These are phyloP conservation scores for Corvus moneduloides DNA, from an alignment of 2,113 vertebrate species.

Conservation along the genomic window DNA sequence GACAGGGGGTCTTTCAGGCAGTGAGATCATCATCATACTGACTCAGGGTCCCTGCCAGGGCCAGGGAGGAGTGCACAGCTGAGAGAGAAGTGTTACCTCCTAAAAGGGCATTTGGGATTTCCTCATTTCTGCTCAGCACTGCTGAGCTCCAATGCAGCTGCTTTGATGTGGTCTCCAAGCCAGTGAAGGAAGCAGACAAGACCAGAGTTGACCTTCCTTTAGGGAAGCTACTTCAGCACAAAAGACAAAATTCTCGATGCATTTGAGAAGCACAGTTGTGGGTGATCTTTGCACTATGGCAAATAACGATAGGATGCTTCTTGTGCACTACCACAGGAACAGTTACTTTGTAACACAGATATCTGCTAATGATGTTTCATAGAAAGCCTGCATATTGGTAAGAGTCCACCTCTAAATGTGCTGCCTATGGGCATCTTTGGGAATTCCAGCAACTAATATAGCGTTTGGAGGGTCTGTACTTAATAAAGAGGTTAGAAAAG, in stretches of 20 bases:
- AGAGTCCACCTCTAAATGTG: neutral
- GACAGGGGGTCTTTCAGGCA: neutral
- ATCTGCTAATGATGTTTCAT: neutral
- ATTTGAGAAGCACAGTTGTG: neutral
- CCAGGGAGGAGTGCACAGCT: rapidly evolving
- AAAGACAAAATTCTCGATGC: neutral
- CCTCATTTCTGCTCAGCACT: rapidly evolving
- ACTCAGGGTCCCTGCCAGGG: neutral
- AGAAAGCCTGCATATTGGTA: neutral
- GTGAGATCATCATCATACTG: neutral
- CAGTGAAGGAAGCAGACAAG: neutral
- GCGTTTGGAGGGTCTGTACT: neutral
- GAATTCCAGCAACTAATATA: neutral
- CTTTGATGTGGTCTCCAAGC: neutral
- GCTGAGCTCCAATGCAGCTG: neutral
- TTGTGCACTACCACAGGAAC: neutral
- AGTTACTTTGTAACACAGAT: neutral
- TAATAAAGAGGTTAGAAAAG: neutral
- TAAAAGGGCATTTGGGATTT: neutral
- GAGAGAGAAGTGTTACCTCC: rapidly evolving
- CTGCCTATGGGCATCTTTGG: neutral
- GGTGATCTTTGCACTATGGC: neutral
- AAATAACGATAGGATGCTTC: neutral
- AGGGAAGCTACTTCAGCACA: neutral
- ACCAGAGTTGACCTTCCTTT: neutral